These are phyloP conservation scores for Bursaphelenchus mucronatus DNA, from an alignment of 1,140 invertebrate genomes.

Conservation along the genomic window DNA sequence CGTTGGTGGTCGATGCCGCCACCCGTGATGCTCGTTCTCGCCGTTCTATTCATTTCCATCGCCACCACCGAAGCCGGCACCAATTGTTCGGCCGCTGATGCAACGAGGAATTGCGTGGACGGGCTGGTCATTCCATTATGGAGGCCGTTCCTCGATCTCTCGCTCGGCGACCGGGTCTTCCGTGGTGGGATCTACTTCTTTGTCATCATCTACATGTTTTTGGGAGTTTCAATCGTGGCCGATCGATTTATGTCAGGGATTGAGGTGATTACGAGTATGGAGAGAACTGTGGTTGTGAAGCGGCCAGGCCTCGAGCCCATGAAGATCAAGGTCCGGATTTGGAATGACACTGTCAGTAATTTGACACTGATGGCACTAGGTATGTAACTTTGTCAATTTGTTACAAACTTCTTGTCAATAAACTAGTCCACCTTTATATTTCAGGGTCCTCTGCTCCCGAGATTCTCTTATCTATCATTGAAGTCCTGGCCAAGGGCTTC, in stretches of 20 bases:
- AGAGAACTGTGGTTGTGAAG: slow-evolving; percentile 62
- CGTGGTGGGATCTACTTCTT: slow-evolving; percentile 88
- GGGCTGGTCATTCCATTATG: slow-evolving; percentile 57
- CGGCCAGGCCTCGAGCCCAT: slow-evolving; percentile 60
- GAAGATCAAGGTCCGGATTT: slow-evolving; percentile 63
- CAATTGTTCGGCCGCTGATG: slow-evolving; percentile 58
- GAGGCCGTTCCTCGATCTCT: slow-evolving; percentile 70
- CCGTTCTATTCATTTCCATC: slow-evolving; percentile 13
- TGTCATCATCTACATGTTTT: slow-evolving; percentile 83
- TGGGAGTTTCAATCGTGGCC: slow-evolving; percentile 95
- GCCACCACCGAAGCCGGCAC: slow-evolving; percentile 43
- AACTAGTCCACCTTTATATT: slow-evolving; percentile 15
- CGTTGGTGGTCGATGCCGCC: slow-evolving; percentile 15
- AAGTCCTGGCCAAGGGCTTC: slow-evolving; percentile 70
- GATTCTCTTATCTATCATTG: slow-evolving; percentile 91
- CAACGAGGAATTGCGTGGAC: slow-evolving; percentile 60
- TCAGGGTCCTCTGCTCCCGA: slow-evolving; percentile 85
- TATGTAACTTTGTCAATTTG: slow-evolving; percentile 23
- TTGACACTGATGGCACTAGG: slow-evolving; percentile 97
- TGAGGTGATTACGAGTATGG: slow-evolving; percentile 85
- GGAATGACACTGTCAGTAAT: slow-evolving; percentile 98
- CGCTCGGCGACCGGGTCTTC: slow-evolving; percentile 68
- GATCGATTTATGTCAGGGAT: slow-evolving; percentile 98
- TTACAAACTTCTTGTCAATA: not conserved
- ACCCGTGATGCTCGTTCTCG: slow-evolving; percentile 15